Evolutionary conservation across 2,797 vertebrate genomes (phyloP).

Genomic region (Calcarius lapponicus): DNA sequence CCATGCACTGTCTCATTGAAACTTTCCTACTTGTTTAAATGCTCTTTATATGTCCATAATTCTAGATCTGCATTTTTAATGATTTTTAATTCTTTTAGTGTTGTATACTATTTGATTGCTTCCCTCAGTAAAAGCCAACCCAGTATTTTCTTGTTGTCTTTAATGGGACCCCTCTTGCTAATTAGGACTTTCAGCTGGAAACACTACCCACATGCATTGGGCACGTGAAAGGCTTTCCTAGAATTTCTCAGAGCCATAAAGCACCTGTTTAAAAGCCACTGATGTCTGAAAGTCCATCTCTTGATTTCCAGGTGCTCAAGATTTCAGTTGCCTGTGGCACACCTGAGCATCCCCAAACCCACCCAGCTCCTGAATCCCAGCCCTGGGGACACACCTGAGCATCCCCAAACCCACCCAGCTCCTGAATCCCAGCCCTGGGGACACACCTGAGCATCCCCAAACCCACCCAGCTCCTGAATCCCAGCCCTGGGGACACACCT

Average conservation of each 20-base stretch:
- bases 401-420: too few relatives aligned
- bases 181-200: background rate
- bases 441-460: background rate
- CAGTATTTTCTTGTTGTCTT: background rate
- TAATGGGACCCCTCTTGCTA: background rate
- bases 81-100: background rate
- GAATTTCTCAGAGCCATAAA: background rate
- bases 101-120: background rate
- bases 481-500: background rate
- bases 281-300: background rate
- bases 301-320: background rate
- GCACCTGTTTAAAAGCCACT: background rate
- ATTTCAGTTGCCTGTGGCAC: background rate
- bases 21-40: background rate
- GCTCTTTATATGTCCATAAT: background rate
- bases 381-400: too few relatives aligned
- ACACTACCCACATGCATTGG: too few relatives aligned
- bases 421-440: too few relatives aligned
- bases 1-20: background rate
- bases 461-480: too few relatives aligned
- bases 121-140: background rate
- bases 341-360: background rate
- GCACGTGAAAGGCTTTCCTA: background rate
- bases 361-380: too few relatives aligned
- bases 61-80: background rate